Percentiles rank a stretch among this genome's conserved stretches.
Evolutionary conservation across 2,797 vertebrate genomes (phyloP).

Genomic region (Erpetoichthys calabaricus): DNA sequence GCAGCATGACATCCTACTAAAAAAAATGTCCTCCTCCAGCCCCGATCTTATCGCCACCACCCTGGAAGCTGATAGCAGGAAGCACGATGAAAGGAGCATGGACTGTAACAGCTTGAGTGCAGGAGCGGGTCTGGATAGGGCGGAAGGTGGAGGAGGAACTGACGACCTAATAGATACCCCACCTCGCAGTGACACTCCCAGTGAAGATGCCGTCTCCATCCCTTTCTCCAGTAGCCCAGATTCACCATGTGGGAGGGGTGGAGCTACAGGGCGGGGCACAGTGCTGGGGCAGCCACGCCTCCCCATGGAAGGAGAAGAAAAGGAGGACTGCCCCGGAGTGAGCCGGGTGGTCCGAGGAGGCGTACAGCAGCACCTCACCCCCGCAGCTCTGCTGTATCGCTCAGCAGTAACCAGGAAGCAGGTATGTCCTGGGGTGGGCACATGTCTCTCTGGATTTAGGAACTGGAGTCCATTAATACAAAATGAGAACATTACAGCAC

Average conservation of each 20-base stretch:
- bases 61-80: conserved; percentile 47
- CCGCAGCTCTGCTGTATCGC: conserved; percentile 77
- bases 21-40: conserved; percentile 80
- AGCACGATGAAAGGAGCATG: conserved; percentile 43
- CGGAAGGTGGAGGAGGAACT: conserved; percentile 23
- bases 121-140: conserved; percentile 26
- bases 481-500: no score
- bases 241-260: conserved; percentile 61
- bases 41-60: conserved; percentile 83
- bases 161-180: conserved; percentile 51
- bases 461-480: no score
- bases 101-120: conserved; percentile 52
- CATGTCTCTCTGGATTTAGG: no score
- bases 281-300: conserved; percentile 38
- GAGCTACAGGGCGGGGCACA: conserved; percentile 39
- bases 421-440: conserved; percentile 36
- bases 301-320: conserved; percentile 45
- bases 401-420: conserved; percentile 85
- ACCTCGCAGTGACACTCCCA: conserved; percentile 67
- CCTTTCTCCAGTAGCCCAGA: conserved; percentile 77
- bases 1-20: conserved; percentile 69
- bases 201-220: conserved; percentile 69
- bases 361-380: conserved; percentile 66
- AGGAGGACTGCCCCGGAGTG: conserved; percentile 50
- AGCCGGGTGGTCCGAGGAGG: conserved; percentile 54